A percentile compares a stretch with the other conserved stretches of the same genome.
These are phyloP conservation scores for Phymorhynchus buccinoides DNA, from an alignment of 1,140 invertebrate species.

Conservation along the genomic window DNA sequence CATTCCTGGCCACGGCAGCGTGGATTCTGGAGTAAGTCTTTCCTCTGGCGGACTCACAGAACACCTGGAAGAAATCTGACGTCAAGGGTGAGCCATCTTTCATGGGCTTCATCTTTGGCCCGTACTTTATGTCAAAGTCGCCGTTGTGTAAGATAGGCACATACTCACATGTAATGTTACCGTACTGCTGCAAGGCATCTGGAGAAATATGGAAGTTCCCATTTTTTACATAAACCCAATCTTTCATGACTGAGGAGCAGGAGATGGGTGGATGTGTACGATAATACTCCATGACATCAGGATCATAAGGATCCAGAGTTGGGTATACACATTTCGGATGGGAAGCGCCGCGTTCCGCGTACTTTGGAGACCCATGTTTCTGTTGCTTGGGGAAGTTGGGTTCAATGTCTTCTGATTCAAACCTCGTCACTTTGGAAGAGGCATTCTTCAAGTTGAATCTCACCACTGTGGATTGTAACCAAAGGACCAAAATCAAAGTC, in stretches of 20 bases:
- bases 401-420: too few species aligned
- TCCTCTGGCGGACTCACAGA: conserved; percentile 51
- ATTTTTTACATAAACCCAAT: conserved; percentile 55
- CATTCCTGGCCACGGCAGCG: conserved; percentile 52
- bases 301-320: conserved; percentile 78
- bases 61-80: conserved; percentile 59
- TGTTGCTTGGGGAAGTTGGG: too few species aligned
- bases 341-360: too few species aligned
- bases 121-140: conserved; percentile 37
- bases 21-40: too few species aligned
- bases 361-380: too few species aligned
- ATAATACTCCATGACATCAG: conserved; percentile 82
- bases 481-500: too few species aligned
- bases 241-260: conserved; percentile 75
- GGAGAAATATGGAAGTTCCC: conserved; percentile 49
- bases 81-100: conserved; percentile 45
- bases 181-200: conserved; percentile 40
- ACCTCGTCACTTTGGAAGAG: too few species aligned
- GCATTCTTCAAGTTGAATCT: too few species aligned
- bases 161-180: conserved; percentile 56
- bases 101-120: conserved; percentile 42
- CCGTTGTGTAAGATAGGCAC: conserved; percentile 46
- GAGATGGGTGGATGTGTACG: conserved; percentile 77
- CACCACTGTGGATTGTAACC: too few species aligned
- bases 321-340: conserved; percentile 79